Evolutionary conservation across 2,888 invertebrate genomes (phyloP).

Genomic region (Apamea monoglypha): DNA sequence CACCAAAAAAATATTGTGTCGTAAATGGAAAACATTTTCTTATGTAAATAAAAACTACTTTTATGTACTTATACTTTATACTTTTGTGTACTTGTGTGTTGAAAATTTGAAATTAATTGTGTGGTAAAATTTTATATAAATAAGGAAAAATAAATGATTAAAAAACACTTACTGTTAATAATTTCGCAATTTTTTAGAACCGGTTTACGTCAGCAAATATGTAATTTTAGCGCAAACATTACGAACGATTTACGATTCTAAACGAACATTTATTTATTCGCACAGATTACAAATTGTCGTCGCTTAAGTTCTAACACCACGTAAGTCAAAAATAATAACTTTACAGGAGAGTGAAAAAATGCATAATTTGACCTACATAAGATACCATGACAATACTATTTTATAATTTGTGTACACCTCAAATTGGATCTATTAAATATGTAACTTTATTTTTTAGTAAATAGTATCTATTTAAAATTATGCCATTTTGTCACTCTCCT

Average conservation of each 20-base stretch:
- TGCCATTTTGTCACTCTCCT: too few relatives aligned
- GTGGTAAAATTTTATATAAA: neutral
- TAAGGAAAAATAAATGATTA: neutral
- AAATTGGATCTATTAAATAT: too few relatives aligned
- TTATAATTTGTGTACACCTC: too few relatives aligned
- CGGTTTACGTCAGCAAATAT: neutral
- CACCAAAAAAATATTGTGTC: slow-evolving; percentile 4
- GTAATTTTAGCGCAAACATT: neutral
- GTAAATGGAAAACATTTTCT: neutral
- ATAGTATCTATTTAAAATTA: too few relatives aligned
- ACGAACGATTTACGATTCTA: neutral
- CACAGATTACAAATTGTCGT: slow-evolving; percentile 34
- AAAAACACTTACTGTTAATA: neutral
- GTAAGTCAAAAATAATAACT: too few relatives aligned
- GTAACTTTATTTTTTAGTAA: too few relatives aligned
- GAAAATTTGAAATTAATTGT: neutral
- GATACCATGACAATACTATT: too few relatives aligned
- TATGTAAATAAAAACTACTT: slow-evolving; percentile 7
- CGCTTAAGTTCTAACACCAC: too few relatives aligned
- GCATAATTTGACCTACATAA: too few relatives aligned
- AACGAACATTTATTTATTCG: neutral
- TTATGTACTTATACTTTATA: too few relatives aligned
- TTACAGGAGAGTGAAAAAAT: too few relatives aligned
- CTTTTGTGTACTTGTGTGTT: neutral
- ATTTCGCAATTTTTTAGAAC: neutral